phyloP scores from a whole-genome alignment of 2,797 vertebrate species.

The Emydoidea blandingii region DNA sequence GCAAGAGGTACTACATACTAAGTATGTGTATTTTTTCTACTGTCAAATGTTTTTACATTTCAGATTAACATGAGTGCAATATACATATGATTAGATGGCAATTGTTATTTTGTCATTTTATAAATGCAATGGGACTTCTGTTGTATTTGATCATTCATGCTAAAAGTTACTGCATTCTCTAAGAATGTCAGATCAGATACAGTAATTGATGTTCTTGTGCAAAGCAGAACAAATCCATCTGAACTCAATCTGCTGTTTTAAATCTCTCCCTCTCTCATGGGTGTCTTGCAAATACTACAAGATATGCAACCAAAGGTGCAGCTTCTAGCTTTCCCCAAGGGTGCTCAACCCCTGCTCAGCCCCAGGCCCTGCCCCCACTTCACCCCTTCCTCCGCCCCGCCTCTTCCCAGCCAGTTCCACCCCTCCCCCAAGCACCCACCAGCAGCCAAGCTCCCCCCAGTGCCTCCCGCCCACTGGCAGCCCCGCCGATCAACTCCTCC shows the following conservation, averaged over 20 bases:
- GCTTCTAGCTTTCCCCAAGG: too few species aligned
- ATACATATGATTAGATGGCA: background rate
- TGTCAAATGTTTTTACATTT: background rate
- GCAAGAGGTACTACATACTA: background rate
- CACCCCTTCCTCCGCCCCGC: too few species aligned
- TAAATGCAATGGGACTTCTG: background rate
- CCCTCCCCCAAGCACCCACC: too few species aligned
- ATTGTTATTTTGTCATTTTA: background rate
- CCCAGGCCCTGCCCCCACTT: too few species aligned
- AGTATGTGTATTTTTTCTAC: background rate
- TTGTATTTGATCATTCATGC: background rate
- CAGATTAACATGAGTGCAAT: background rate
- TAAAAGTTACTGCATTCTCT: background rate
- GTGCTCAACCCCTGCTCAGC: too few species aligned
- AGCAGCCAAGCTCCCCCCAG: too few species aligned
- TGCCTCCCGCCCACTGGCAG: too few species aligned
- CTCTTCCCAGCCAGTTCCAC: too few species aligned
- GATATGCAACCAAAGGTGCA: background rate
- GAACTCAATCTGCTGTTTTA: background rate
- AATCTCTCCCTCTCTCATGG: background rate
- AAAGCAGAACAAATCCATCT: slow-evolving; percentile 9
- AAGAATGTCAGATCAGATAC: background rate
- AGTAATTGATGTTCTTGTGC: background rate
- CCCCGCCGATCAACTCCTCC: too few species aligned
- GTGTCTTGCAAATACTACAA: background rate